phyloP scores from a whole-genome alignment of 2,888 invertebrate genomes.

The Clitarchus hookeri region DNA sequence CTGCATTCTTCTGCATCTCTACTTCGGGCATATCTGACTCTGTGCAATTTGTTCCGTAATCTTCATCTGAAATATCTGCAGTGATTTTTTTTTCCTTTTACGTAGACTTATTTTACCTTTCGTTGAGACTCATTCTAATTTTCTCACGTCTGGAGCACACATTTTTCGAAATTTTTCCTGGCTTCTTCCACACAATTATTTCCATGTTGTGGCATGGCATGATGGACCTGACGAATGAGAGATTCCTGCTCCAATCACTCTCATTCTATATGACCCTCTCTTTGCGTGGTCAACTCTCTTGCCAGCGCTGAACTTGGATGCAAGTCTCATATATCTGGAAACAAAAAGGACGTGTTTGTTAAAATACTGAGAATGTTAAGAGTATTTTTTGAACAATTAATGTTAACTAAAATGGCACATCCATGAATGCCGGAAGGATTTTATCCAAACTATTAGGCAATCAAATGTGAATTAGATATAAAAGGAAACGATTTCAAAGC shows the following conservation, averaged over 20 bases:
- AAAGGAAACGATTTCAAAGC: neutral
- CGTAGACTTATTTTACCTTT: too few species aligned
- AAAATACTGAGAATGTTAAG: neutral
- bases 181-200: constrained; percentile 11
- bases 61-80: too few species aligned
- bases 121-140: too few species aligned
- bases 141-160: too few species aligned
- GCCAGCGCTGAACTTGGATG: neutral
- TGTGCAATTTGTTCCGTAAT: too few species aligned
- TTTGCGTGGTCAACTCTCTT: neutral
- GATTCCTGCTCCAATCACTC: neutral
- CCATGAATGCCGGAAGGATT: neutral
- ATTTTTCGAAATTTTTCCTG: too few species aligned
- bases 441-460: neutral
- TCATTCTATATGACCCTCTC: neutral
- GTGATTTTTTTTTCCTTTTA: too few species aligned
- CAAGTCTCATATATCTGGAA: constrained; percentile 15
- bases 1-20: too few species aligned
- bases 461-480: neutral
- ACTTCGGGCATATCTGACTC: too few species aligned
- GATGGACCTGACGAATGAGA: constrained; percentile 2
- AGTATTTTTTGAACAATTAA: neutral
- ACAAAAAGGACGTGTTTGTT: neutral
- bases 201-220: neutral
- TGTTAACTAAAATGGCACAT: neutral